Percentiles rank a stretch among this genome's conserved stretches.
Conservation (phyloP, 2,888 invertebrate genomes). For the Eupithecia exiguata region DNA sequence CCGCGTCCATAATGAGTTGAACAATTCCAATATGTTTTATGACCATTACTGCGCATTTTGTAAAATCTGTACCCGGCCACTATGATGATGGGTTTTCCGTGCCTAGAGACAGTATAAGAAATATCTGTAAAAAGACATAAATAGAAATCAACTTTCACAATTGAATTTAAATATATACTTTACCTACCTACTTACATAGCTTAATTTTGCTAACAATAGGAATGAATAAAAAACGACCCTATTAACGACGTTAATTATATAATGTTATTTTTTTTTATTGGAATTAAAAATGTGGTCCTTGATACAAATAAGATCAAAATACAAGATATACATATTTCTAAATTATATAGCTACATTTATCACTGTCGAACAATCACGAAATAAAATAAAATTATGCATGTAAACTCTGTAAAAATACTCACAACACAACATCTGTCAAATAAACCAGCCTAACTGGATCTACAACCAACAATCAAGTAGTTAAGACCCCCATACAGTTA, state of each 20-base stretch:
- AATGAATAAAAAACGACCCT: no score
- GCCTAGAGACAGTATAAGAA: background rate
- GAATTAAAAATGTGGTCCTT: no score
- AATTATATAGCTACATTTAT: no score
- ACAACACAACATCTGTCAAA: background rate
- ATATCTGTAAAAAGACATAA: background rate
- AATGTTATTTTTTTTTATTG: no score
- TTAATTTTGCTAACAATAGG: background rate
- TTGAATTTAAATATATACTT: background rate
- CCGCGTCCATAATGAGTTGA: conserved; percentile 5
- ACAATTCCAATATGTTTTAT: background rate
- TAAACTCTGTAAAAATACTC: background rate
- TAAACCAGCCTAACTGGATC: background rate
- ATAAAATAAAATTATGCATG: no score
- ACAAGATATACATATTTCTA: no score
- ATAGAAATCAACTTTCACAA: background rate
- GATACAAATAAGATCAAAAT: no score
- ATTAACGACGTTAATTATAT: no score
- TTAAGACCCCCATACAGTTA: background rate
- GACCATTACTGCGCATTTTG: background rate
- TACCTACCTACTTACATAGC: background rate
- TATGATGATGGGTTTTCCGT: background rate
- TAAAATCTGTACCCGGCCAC: conserved; percentile 2
- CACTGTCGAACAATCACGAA: no score
- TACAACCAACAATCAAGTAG: background rate